Evolutionary conservation across 2,888 invertebrate species (phyloP), one percentile per base, ranked within the genome.

Genomic region (Eledona agricola): DNA sequence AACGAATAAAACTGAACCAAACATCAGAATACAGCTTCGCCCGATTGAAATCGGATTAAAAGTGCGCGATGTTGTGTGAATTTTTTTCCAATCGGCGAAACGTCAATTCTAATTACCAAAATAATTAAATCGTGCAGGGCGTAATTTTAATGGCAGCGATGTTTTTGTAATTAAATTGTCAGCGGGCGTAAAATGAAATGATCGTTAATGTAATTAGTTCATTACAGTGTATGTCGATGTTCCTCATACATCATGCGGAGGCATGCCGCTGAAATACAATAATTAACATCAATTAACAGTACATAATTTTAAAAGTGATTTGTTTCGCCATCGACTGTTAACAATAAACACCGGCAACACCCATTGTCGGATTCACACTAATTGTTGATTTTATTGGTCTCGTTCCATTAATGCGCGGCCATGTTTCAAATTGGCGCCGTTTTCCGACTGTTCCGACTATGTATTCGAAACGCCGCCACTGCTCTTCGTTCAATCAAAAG

Each of bases 151-250:
- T 43, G 42, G 20, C 12, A 20, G 9, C 42, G 9, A 43, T 51
- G 42, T 51, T 42, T 40, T 42, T 42, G 34, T 32, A 51, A 51
- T 51, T 42, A 51, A 51, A 51, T 51, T 42, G 51, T 51, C 42
- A 32, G 28, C 35, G 20, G 11, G 22, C 34, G 42, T 51, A 28
- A 51, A 51, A 51, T 42, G 34, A 51, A 51, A 51, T 51, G 34
- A 51, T 42, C 51, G 34, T 35, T 34, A 42, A 34, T 34, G 51
- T 42, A 42, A 51, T 51, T 51, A 51, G 51, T 35, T 42, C 34
- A 51, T 51, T 51, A 42, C 42, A 25, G 26, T 34, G 10, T 23
- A 20, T 23, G 34, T 19, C 19, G 34, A 25, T 34, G 20, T 43
- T 26, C n/a, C 34, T 34, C 42, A 51, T 51, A 34, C 34, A 42